A percentile compares a stretch with the other conserved stretches of the same genome.
Conservation (phyloP, 1,140 invertebrate genomes). For the Ceratosolen solmsi region DNA sequence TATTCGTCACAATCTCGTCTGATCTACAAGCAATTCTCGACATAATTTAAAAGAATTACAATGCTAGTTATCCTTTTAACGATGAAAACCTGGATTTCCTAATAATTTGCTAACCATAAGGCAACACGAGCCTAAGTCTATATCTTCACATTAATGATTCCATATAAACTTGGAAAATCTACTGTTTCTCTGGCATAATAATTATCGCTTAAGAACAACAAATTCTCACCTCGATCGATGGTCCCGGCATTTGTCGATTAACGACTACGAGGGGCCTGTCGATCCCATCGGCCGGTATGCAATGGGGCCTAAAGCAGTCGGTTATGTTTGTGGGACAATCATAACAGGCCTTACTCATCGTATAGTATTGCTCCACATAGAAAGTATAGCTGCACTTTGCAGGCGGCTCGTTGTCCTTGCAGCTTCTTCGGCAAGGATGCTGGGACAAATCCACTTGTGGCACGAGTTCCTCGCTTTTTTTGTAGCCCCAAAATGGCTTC, state of each 20-base stretch:
- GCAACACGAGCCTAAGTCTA: too few species aligned
- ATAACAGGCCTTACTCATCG: conserved; percentile 90
- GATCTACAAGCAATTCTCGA: too few species aligned
- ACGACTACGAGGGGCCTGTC: conserved; percentile 82
- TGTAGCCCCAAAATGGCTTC: conserved; percentile 24
- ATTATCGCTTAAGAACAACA: not conserved
- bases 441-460: not conserved
- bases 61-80: too few species aligned
- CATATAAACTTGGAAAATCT: not conserved
- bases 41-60: too few species aligned
- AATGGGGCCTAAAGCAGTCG: conserved; percentile 86
- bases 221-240: conserved; percentile 81
- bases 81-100: too few species aligned
- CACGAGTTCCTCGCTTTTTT: not conserved
- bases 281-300: conserved; percentile 87
- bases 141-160: not conserved
- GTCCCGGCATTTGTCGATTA: conserved; percentile 91
- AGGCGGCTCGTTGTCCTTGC: conserved; percentile 72
- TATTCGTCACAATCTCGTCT: too few species aligned
- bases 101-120: too few species aligned
- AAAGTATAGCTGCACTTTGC: conserved; percentile 83
- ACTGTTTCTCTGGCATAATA: not conserved
- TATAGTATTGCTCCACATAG: conserved; percentile 84
- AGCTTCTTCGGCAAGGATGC: conserved; percentile 74
- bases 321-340: conserved; percentile 84